phyloP scores from a whole-genome alignment of 2,113 vertebrate species.

The Ailurus styani region DNA sequence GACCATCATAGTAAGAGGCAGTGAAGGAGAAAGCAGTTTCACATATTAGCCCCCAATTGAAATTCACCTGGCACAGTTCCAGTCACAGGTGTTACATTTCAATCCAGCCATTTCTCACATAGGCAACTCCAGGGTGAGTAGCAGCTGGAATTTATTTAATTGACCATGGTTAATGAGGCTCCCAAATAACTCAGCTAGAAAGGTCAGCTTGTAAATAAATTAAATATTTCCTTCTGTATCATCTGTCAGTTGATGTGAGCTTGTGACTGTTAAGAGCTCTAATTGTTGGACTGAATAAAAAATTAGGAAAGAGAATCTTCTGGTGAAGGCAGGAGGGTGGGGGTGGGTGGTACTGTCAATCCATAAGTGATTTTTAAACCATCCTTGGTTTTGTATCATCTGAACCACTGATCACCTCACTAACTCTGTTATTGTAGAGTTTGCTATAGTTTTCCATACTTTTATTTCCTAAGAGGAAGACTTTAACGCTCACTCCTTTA shows the following conservation, averaged over 20 bases:
- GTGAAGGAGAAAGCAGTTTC: background rate
- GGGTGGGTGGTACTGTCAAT: background rate
- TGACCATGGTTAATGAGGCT: conserved; percentile 67
- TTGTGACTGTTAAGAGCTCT: conserved; percentile 38
- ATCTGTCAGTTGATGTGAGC: conserved; percentile 21
- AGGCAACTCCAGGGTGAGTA: conserved; percentile 26
- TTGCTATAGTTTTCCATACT: background rate
- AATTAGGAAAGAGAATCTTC: background rate
- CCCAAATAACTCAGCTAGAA: conserved; percentile 48
- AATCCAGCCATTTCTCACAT: conserved; percentile 31
- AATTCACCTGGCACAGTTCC: background rate
- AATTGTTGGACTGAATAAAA: background rate
- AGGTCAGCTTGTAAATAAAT: conserved; percentile 62
- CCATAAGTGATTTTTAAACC: conserved; percentile 27
- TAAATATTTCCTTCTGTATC: conserved; percentile 51
- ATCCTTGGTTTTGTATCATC: conserved; percentile 12
- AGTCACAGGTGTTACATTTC: conserved; percentile 53
- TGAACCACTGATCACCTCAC: background rate
- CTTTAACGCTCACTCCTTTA: background rate
- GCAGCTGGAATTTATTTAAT: conserved; percentile 69
- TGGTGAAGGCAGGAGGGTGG: background rate
- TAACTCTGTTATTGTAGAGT: background rate
- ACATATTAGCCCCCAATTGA: background rate
- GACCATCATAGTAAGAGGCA: background rate
- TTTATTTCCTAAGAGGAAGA: background rate